These are phyloP conservation scores for Ecliptopera silaceata DNA, from an alignment of 2,888 invertebrate species.

Conservation along the genomic window DNA sequence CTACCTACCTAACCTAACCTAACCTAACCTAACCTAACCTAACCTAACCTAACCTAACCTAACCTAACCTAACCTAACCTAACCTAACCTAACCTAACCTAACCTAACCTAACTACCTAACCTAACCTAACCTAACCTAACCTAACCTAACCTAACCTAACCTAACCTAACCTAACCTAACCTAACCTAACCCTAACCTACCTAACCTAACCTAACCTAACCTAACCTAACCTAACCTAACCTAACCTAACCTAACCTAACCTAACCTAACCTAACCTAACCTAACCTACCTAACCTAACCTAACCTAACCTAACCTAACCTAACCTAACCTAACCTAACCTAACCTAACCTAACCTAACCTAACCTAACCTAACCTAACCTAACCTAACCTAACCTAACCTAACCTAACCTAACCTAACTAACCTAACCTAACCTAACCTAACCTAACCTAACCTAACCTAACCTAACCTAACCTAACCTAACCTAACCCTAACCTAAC, in stretches of 20 bases:
- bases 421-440: no score
- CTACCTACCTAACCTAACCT: slow-evolving; percentile 35
- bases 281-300: no score
- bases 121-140: slow-evolving; percentile 33
- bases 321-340: no score
- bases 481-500: no score
- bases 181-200: slow-evolving; percentile 30
- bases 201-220: slow-evolving; percentile 33
- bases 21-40: slow-evolving; percentile 28
- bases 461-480: no score
- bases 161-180: slow-evolving; percentile 29
- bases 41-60: slow-evolving; percentile 29
- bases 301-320: no score
- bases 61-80: slow-evolving; percentile 23
- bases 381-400: no score
- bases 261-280: no score
- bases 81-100: slow-evolving; percentile 27
- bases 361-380: no score
- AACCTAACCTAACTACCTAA: slow-evolving; percentile 34
- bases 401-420: no score
- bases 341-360: no score
- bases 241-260: slow-evolving; percentile 19
- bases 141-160: slow-evolving; percentile 32
- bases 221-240: slow-evolving; percentile 31
- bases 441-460: no score